Base-by-base conservation (phyloP, 2,888 invertebrate genomes). In the Hirtodrosophila alboralis region DNA sequence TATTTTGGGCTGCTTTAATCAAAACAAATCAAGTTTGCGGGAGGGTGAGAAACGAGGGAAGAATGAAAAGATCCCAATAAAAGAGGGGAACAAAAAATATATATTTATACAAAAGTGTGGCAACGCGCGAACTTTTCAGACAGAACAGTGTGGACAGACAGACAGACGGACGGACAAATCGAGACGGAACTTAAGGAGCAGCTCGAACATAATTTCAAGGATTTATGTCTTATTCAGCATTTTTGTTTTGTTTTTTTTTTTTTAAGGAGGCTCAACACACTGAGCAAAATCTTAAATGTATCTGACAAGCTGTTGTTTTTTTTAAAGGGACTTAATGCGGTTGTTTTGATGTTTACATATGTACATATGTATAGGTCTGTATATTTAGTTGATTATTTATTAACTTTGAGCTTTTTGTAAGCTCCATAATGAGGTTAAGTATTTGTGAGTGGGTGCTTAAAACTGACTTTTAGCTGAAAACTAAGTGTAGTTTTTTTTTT, bases 151-250 rank as follows among this genome's bases (percentile, higher is more conserved):
- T 23, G 21, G 33, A 10, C 37, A 9, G 36, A 14, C 27, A 9
- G 30, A 27, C n/a, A n/a, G n/a, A n/a, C n/a, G 18, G 14, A 13
- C 28, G 38, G 18, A 51, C 9, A n/a, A n/a, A n/a, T n/a, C n/a
- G 26, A 28, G 44, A 51, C 37, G 52, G 18, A 51, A 51, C 53
- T 43, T 48, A 70, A 78, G 75, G 60, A 78, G 58, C 79, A 53
- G 9, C 21, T 54, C 57, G 70, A 45, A 76, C 78, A 81, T 74
- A 63, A 83, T 83, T 83, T 83, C 77, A 78, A 78, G 77, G 77
- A 78, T 78, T 83, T 83, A 79, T 77, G 83, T 83, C 83, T 77
- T 77, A 78, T 83, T 83, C 79, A 83, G 67, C 57, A n/a, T 38
- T 63, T 60, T n/a, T n/a, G n/a, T n/a, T n/a, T n/a, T n/a, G n/a